Evolutionary conservation across 64 coral and sea anemone species (phyloP).

Genomic region (Actinia equina): DNA sequence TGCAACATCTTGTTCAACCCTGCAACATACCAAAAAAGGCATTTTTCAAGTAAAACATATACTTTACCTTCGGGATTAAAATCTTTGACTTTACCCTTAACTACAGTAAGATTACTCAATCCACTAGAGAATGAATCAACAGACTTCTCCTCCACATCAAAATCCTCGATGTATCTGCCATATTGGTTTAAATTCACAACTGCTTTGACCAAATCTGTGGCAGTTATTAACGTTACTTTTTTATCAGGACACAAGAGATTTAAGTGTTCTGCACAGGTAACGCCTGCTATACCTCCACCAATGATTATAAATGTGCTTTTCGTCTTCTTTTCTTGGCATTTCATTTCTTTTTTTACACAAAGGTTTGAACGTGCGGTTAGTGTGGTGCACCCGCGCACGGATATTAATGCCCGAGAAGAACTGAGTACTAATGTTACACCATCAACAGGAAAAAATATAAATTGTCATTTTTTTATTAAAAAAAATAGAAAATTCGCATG

Average conservation of each 20-base stretch:
- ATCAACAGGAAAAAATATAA: too few species aligned
- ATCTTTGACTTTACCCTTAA: constrained; percentile 41
- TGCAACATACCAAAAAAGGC: neutral
- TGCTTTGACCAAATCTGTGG: constrained; percentile 82
- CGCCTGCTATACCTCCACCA: constrained; percentile 92
- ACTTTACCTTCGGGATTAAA: constrained; percentile 70
- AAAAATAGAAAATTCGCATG: too few species aligned
- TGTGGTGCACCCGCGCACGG: too few species aligned
- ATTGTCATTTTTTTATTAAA: too few species aligned
- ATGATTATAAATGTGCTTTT: constrained; percentile 67
- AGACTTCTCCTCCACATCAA: constrained; percentile 70
- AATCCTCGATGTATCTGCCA: constrained; percentile 62
- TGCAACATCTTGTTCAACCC: neutral
- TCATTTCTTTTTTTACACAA: neutral
- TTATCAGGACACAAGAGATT: constrained; percentile 45
- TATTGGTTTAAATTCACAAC: constrained; percentile 62
- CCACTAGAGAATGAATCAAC: constrained; percentile 18
- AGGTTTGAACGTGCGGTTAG: too few species aligned
- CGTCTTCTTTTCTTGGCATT: neutral
- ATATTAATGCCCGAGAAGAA: neutral
- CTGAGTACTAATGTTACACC: neutral
- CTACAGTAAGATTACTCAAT: constrained; percentile 53
- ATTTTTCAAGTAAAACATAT: neutral
- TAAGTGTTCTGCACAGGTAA: constrained; percentile 82
- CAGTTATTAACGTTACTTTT: constrained; percentile 68